These are phyloP conservation scores for Cheiracanthium punctorium DNA, from an alignment of 2,888 invertebrate species.

Conservation along the genomic window DNA sequence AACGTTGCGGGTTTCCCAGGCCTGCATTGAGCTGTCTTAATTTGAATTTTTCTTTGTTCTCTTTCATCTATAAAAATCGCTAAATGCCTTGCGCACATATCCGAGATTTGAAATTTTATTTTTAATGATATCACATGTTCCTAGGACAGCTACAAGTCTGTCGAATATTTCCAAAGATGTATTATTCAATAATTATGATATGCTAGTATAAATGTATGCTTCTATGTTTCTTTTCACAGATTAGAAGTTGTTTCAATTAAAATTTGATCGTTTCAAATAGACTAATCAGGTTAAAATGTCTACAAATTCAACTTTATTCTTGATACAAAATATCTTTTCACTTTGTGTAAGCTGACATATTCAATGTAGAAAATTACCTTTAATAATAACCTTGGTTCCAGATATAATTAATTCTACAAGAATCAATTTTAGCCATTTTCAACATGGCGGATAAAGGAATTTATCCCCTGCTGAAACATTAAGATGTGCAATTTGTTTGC, in stretches of 20 bases:
- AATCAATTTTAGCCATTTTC: neutral
- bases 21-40: neutral
- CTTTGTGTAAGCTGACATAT: neutral
- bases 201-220: slow-evolving; percentile 1
- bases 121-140: neutral
- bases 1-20: neutral
- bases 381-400: neutral
- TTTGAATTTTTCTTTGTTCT: no score
- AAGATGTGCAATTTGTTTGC: neutral
- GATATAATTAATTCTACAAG: neutral
- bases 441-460: no score
- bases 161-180: neutral
- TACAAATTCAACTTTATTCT: neutral
- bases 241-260: neutral
- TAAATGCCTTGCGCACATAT: no score
- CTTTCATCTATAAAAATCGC: no score
- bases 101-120: no score
- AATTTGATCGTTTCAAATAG: neutral
- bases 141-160: neutral
- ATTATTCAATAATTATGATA: neutral
- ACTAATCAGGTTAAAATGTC: neutral
- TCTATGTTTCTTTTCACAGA: neutral
- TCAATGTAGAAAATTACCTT: neutral
- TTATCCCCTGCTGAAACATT: neutral
- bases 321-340: neutral